Conservation (phyloP, 2,113 vertebrate genomes). For the Chaenogobius annularis region DNA sequence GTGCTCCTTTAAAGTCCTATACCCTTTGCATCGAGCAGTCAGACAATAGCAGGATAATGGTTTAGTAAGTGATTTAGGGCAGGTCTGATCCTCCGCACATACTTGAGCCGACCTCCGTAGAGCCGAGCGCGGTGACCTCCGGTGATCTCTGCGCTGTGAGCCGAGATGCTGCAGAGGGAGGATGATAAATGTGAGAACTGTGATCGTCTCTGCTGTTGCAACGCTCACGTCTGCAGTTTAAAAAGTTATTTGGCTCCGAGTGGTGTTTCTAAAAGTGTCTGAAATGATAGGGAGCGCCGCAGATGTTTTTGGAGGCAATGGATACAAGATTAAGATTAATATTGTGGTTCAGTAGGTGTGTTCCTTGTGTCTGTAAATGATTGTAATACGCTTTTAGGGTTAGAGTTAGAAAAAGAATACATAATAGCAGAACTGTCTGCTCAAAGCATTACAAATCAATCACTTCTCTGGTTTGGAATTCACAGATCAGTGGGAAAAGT, state of each 20-base stretch:
- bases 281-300: neutral
- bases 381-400: neutral
- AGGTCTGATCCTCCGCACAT: slow-evolving; percentile 4
- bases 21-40: neutral
- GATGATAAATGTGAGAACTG: slow-evolving; percentile 11
- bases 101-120: slow-evolving; percentile 1
- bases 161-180: slow-evolving; percentile 8
- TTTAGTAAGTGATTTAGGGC: neutral
- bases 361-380: neutral
- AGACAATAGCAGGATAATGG: neutral
- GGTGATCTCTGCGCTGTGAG: neutral
- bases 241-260: slow-evolving; percentile 1
- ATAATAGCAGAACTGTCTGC: neutral
- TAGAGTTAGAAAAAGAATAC: neutral
- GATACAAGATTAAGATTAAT: neutral
- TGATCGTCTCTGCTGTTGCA: slow-evolving; percentile 5
- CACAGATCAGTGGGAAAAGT: too few species aligned
- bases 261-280: neutral
- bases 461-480: neutral
- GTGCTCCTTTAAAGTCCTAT: neutral
- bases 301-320: neutral
- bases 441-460: neutral
- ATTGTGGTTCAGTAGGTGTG: neutral
- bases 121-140: neutral
- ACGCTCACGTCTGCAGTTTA: neutral